These are phyloP conservation scores for Suricata suricatta DNA, from an alignment of 2,113 vertebrate genomes.

Conservation along the genomic window DNA sequence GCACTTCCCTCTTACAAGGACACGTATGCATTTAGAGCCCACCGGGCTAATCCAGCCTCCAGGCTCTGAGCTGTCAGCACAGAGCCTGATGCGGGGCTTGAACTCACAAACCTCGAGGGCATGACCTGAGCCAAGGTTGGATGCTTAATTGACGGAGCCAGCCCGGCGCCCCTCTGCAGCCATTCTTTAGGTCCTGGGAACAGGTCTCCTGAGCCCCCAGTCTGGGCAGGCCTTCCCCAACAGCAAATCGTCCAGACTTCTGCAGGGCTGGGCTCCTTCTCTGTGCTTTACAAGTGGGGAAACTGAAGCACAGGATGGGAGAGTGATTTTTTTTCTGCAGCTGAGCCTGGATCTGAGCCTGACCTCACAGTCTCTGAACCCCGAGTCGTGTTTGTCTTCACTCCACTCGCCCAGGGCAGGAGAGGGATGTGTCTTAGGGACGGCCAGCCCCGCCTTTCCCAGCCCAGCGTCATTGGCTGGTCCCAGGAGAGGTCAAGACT, in stretches of 20 bases:
- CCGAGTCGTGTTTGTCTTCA: background rate
- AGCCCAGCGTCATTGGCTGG: accelerated
- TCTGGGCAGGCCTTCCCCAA: accelerated
- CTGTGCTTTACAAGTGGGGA: background rate
- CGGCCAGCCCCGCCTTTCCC: no score
- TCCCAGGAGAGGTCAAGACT: background rate
- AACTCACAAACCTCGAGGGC: no score
- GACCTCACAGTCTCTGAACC: background rate
- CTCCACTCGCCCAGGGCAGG: accelerated
- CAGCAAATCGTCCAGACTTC: background rate
- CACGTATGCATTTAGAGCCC: background rate
- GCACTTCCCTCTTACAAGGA: background rate
- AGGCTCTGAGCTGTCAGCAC: no score
- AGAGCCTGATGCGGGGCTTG: no score
- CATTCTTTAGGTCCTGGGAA: background rate
- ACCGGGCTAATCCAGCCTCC: background rate
- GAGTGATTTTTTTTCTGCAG: background rate
- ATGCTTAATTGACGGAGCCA: no score
- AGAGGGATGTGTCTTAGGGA: no score
- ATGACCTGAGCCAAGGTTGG: no score
- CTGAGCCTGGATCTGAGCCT: background rate
- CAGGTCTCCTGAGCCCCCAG: accelerated
- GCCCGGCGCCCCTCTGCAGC: background rate
- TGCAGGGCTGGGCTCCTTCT: background rate
- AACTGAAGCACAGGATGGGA: background rate